Evolutionary conservation across 2,888 invertebrate genomes (phyloP).

Genomic region (Physocephala rufipes): DNA sequence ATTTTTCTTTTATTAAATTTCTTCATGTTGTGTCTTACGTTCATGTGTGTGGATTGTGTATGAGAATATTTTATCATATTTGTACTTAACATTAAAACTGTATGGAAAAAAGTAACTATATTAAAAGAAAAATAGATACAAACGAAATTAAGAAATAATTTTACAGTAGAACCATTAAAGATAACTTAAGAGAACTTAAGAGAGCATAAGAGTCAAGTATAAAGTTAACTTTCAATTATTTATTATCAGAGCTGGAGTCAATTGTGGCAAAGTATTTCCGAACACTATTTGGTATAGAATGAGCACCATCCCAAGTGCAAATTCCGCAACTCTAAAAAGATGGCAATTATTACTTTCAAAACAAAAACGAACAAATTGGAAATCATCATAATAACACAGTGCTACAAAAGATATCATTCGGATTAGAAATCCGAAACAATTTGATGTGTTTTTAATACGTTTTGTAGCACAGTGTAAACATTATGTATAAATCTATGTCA

Average conservation of each 20-base stretch:
- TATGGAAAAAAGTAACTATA: slow-evolving; percentile 17
- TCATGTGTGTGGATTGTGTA: background rate
- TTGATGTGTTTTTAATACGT: background rate
- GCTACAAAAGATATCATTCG: background rate
- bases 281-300: slow-evolving; percentile 39
- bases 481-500: slow-evolving; percentile 37
- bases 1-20: slow-evolving; percentile 36
- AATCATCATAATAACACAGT: background rate
- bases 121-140: slow-evolving; percentile 21
- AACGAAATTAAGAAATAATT: background rate
- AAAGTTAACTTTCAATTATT: slow-evolving; percentile 19
- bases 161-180: too few species aligned
- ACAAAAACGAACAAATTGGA: background rate
- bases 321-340: slow-evolving; percentile 46
- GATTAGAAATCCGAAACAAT: too few species aligned
- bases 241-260: slow-evolving; percentile 11
- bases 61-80: slow-evolving; percentile 40
- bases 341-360: slow-evolving; percentile 10
- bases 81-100: slow-evolving; percentile 40
- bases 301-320: slow-evolving; percentile 47
- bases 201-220: too few species aligned
- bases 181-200: too few species aligned
- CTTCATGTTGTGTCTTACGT: slow-evolving; percentile 7
- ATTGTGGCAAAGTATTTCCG: slow-evolving; percentile 26
- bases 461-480: background rate